phyloP scores from a whole-genome alignment of 2,888 invertebrate genomes.

The Polylopha cassiicola region DNA sequence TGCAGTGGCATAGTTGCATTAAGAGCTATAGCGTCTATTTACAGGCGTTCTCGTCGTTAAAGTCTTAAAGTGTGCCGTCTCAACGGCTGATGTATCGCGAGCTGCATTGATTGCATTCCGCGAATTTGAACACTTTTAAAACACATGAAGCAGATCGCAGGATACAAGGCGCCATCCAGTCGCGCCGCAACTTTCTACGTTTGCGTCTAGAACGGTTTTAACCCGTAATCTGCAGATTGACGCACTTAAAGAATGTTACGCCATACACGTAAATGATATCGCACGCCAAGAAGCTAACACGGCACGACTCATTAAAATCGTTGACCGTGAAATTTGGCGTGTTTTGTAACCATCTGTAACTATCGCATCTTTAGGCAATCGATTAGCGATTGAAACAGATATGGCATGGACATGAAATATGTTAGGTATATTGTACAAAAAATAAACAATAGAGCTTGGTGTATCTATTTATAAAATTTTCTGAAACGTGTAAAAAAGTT shows the following conservation, averaged over 20 bases:
- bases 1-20: too few species aligned
- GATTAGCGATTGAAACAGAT: too few species aligned
- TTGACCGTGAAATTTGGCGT: conserved; percentile 16
- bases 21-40: too few species aligned
- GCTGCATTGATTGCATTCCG: conserved; percentile 50
- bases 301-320: conserved; percentile 29
- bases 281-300: conserved; percentile 56
- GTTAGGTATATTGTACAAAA: too few species aligned
- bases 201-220: conserved; percentile 72
- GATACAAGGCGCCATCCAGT: conserved; percentile 72
- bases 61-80: too few species aligned
- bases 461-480: too few species aligned
- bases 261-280: conserved; percentile 63
- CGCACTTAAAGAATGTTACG: conserved; percentile 67
- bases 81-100: too few species aligned
- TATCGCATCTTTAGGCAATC: too few species aligned
- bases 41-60: too few species aligned
- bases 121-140: conserved; percentile 63
- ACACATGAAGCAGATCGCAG: conserved; percentile 71
- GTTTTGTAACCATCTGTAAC: conserved; percentile 18
- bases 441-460: too few species aligned
- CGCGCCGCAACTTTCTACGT: conserved; percentile 76
- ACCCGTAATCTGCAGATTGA: conserved; percentile 75
- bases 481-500: too few species aligned
- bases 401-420: too few species aligned